Evolutionary conservation across 2,888 invertebrate genomes (phyloP), one percentile per base, ranked within the genome.

Genomic region (Pristionchus exspectatus): DNA sequence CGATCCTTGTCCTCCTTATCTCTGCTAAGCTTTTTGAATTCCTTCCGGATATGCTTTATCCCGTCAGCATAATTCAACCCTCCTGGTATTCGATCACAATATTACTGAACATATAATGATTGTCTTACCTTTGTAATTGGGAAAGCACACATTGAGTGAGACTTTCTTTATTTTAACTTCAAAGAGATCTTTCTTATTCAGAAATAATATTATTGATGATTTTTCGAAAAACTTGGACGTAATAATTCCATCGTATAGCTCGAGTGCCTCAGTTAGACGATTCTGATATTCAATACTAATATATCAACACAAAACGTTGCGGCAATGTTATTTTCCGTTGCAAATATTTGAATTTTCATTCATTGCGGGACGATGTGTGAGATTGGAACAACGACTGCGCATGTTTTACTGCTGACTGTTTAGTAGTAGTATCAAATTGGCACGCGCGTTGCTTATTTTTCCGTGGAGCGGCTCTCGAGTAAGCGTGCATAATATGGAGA

Each of bases 151-250:
- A 16, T 85, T 89, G 0, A 94, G 91, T 2, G 90, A 89, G 30
- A 93, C 90, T n/a, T 86, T 89, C 27, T 91, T 87, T 16, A 95
- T 92, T 91, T 95, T 95, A 83, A 92, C 90, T n/a, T 90, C 90
- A 84, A 95, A 94, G 16, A 95, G 85, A 89, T 95, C 95, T 83
- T 92, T 93, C 89, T 95, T 95, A 90, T 95, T 95, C 30, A 95
- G 91, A 90, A 95, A 95, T 3, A 95, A 90, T 63, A 95, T 95
- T 88, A 94, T 92, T 24, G 94, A 93, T 1, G 94, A 86, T 33
- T 92, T 91, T 2, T 85, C 89, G 90, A 94, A 94, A 87, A 91
- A 94, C 24, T 89, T 85, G 18, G 91, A 91, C 54, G 92, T 92
- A 66, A 91, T 91, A 10, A 95, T 92, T 54, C 88, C 90, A 66